Evolutionary conservation across 2,888 invertebrate genomes (phyloP), one percentile per base, ranked within the genome.

Genomic region (Parochlus steinenii): DNA sequence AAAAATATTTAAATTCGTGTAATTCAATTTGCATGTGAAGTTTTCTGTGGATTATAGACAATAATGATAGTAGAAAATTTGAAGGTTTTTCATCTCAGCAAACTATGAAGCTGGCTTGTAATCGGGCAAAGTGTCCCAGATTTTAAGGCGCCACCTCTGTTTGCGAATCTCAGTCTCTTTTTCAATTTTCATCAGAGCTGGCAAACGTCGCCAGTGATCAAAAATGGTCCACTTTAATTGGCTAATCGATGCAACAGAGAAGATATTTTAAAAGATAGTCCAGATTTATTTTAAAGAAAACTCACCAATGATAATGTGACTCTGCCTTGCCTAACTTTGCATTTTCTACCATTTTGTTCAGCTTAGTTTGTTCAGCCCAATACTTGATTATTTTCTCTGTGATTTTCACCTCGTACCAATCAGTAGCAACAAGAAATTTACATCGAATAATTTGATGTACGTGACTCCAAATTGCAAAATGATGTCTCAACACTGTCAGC

Each of bases 101-200:
- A n/a, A n/a, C n/a, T n/a, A n/a, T n/a, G n/a, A n/a, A n/a, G n/a
- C n/a, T 3, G 76, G 76, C 32, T 59, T 60, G 48, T 73, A 78
- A 51, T 78, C 76, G 1, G 77, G 77, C 35, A 78, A 58, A 27
- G 78, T 65, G 54, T 74, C 71, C 57, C 73, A 66, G 8, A 78
- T 77, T 55, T 74, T 76, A 48, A 71, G 61, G 31, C 77, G 61
- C 77, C 77, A 78, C 48, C 69, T 68, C 43, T 67, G 64, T 48
- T 75, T 73, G 30, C 74, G 65, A 36, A 65, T 64, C 45, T 78
- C 76, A 43, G 74, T 74, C 42, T 74, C 71, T 43, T 69, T 67
- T 51, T 73, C 69, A 40, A 75, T 52, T 39, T 68, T 63, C 36
- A 74, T 61, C 26, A 77, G 59, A 26, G 70, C 69, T 3, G 74